phyloP scores from a whole-genome alignment of 2,113 vertebrate genomes.

The Xiphophorus maculatus region DNA sequence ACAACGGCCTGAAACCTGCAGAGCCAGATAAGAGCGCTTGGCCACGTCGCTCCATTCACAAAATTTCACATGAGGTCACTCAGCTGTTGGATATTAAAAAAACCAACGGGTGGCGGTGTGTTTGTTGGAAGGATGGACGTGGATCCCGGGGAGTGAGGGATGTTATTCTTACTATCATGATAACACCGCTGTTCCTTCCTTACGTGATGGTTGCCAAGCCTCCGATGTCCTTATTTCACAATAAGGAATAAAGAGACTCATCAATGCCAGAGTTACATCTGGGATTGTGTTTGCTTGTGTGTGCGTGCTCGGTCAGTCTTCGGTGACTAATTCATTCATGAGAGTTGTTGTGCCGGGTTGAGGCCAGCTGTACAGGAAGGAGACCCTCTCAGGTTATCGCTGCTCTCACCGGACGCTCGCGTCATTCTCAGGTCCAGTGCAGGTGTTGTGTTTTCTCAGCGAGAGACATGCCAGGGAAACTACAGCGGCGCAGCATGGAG shows the following conservation, averaged over 20 bases:
- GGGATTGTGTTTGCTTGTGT: constrained; percentile 26
- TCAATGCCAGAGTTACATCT: constrained; percentile 23
- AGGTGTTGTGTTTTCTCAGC: constrained; percentile 52
- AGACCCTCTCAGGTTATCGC: constrained; percentile 69
- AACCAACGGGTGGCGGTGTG: constrained; percentile 6
- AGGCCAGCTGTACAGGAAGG: constrained; percentile 81
- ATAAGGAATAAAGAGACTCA: constrained; percentile 45
- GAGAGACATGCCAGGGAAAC: constrained; percentile 7
- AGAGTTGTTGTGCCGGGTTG: constrained; percentile 61
- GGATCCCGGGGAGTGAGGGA: constrained; percentile 44
- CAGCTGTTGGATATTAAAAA: constrained; percentile 68
- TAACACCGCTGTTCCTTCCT: constrained; percentile 63
- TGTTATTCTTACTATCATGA: constrained; percentile 68
- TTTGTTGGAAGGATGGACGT: constrained; percentile 1
- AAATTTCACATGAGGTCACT: constrained; percentile 69
- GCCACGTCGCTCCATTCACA: constrained; percentile 64
- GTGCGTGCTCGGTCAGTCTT: constrained; percentile 6
- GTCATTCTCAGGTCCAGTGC: constrained; percentile 50
- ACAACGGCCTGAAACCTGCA: constrained; percentile 47
- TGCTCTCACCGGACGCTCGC: constrained; percentile 59
- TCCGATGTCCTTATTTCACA: constrained; percentile 21
- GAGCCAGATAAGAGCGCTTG: constrained; percentile 52
- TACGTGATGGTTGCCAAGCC: constrained; percentile 29
- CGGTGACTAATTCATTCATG: constrained; percentile 59
- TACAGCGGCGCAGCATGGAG: neutral